phyloP scores from a whole-genome alignment of 2,888 invertebrate genomes.

The Orchestes rusci region DNA sequence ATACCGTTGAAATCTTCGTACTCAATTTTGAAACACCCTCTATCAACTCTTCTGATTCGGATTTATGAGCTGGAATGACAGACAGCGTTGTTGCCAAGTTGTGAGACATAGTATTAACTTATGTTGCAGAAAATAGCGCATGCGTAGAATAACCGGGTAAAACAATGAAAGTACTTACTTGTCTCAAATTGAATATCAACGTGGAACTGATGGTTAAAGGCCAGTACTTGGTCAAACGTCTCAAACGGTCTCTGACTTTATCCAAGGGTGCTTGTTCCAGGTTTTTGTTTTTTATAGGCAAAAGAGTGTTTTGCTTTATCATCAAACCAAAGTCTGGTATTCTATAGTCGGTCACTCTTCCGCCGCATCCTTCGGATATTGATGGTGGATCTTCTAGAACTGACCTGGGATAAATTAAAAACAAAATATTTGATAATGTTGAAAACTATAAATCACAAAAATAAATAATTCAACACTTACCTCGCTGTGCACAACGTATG shows the following conservation, averaged over 20 bases:
- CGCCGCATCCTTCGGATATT: slow-evolving; percentile 90
- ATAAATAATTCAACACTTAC: slow-evolving; percentile 28
- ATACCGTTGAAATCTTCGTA: too few relatives aligned
- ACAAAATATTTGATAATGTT: not conserved
- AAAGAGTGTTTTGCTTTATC: slow-evolving; percentile 76
- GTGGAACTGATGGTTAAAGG: slow-evolving; percentile 86
- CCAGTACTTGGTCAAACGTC: slow-evolving; percentile 78
- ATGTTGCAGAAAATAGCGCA: too few relatives aligned
- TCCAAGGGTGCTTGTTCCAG: slow-evolving; percentile 49
- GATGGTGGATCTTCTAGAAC: slow-evolving; percentile 93
- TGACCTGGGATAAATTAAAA: slow-evolving; percentile 47
- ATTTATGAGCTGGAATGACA: too few relatives aligned
- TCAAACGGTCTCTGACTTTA: slow-evolving; percentile 62
- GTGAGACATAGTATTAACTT: too few relatives aligned
- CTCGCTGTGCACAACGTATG: slow-evolving; percentile 78
- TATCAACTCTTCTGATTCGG: too few relatives aligned
- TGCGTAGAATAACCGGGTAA: too few relatives aligned
- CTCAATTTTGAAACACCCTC: too few relatives aligned
- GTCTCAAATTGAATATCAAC: slow-evolving; percentile 75
- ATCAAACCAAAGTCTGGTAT: slow-evolving; percentile 81
- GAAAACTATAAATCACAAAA: not conserved
- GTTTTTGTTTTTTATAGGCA: slow-evolving; percentile 55
- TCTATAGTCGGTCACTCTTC: slow-evolving; percentile 86
- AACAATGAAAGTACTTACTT: too few relatives aligned
- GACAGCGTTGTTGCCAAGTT: too few relatives aligned